Evolutionary conservation across 2,888 invertebrate genomes (phyloP), one percentile per base, ranked within the genome.

Genomic region (Stenodema calcarata): DNA sequence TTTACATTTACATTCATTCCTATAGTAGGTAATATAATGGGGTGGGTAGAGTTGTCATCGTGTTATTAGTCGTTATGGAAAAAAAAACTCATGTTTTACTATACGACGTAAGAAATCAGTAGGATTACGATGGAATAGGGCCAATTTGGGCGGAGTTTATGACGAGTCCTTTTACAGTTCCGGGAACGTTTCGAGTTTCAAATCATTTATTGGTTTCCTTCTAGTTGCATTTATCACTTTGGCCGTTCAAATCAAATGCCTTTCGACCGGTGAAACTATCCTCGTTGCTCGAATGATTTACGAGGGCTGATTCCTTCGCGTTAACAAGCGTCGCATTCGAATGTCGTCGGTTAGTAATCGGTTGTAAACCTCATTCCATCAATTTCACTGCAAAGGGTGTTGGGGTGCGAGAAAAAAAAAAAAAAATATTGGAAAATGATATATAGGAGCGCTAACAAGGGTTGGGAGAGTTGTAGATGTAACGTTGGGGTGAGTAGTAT

Each of bases 321-420:
- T 62, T 62, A 62, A 62, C 62, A 62, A 62, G 62, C 62, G 54
- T 16, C 54, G 62, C 62, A 18, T 62, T 73, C 73, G 73, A 73
- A 41, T 73, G 28, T 16, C 70, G 70, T 28, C n/a, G 28, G 14
- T 27, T 11, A 6, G 73, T 73, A 73, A 41, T 41, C 35, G 41
- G 41, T 30, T 73, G 73, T 73, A 73, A 73, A 62, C 62, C 62
- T 62, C 62, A 23, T 62, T 62, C 23, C 62, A 62, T 62, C 62
- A 62, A 62, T 62, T 62, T 62, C 35, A 73, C 73, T 35, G 73
- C 73, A 30, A 16, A 41, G 30, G 18, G 73, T 4, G 18, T 23
- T 27, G 14, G 82, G 82, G 82, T 69, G 82, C 82, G 82, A 82
- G 69, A 81, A 82, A 82, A 42, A n/a, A n/a, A n/a, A n/a, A n/a